Evolutionary conservation across 2,888 invertebrate genomes (phyloP).

Genomic region (Rotaria magnacalcarata): DNA sequence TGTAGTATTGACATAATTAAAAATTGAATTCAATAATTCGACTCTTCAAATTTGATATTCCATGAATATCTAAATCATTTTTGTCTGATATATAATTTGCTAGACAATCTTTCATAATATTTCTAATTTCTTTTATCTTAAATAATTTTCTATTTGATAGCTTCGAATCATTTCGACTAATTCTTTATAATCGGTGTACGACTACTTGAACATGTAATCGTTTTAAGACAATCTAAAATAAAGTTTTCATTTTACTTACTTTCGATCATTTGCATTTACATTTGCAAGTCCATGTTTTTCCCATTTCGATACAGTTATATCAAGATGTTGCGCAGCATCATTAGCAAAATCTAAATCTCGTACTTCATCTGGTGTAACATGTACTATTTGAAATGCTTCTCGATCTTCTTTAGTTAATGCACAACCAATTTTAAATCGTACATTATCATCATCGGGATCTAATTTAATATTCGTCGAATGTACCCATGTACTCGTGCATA

Average conservation of each 20-base stretch:
- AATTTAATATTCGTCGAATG: slow-evolving; percentile 91
- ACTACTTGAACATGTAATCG: too few species aligned
- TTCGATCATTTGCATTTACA: neutral
- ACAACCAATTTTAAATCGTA: slow-evolving; percentile 80
- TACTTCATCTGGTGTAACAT: slow-evolving; percentile 93
- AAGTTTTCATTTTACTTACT: neutral
- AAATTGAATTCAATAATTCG: too few species aligned
- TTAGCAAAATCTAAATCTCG: slow-evolving; percentile 97
- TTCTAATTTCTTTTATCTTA: too few species aligned
- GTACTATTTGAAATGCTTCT: slow-evolving; percentile 92
- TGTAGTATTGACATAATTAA: too few species aligned
- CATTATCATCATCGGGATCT: slow-evolving; percentile 86
- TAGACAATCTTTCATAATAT: too few species aligned
- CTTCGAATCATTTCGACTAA: too few species aligned
- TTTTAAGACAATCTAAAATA: too few species aligned
- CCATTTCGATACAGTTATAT: slow-evolving; percentile 57
- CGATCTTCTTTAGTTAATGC: slow-evolving; percentile 91
- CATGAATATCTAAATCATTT: too few species aligned
- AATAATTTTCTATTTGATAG: too few species aligned
- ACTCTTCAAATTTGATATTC: too few species aligned
- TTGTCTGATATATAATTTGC: too few species aligned
- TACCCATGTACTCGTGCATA: slow-evolving; percentile 92
- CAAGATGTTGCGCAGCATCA: slow-evolving; percentile 79
- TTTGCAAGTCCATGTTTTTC: slow-evolving; percentile 63
- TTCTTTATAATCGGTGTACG: too few species aligned